Conservation (phyloP, 2,113 vertebrate genomes). For the Serranochromis macrocephalus region DNA sequence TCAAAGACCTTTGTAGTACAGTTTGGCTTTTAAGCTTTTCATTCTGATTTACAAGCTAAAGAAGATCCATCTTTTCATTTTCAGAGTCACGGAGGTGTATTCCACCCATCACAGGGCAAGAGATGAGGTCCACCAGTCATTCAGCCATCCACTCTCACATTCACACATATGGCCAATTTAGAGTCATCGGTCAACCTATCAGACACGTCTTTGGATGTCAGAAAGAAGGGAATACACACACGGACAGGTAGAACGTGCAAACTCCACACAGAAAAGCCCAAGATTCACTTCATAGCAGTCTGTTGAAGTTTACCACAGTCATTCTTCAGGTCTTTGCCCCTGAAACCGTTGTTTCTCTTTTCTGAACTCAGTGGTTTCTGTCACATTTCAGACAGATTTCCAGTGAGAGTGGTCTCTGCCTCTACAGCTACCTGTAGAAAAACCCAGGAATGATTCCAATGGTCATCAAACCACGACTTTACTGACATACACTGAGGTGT, state of each 20-base stretch:
- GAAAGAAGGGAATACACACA: neutral
- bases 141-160: neutral
- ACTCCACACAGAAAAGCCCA: neutral
- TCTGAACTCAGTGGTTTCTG: neutral
- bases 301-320: neutral
- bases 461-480: neutral
- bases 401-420: neutral
- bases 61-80: neutral
- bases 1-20: neutral
- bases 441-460: neutral
- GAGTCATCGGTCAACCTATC: neutral
- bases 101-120: neutral
- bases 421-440: neutral
- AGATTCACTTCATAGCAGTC: neutral
- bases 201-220: accelerated
- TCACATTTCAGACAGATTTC: accelerated
- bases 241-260: neutral
- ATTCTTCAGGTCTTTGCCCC: neutral
- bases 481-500: neutral
- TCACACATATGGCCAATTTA: neutral
- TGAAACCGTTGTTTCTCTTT: neutral
- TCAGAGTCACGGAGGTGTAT: neutral
- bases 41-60: neutral
- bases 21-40: neutral
- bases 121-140: neutral